Conservation (phyloP, 2,113 vertebrate species). For the Labeo catla region DNA sequence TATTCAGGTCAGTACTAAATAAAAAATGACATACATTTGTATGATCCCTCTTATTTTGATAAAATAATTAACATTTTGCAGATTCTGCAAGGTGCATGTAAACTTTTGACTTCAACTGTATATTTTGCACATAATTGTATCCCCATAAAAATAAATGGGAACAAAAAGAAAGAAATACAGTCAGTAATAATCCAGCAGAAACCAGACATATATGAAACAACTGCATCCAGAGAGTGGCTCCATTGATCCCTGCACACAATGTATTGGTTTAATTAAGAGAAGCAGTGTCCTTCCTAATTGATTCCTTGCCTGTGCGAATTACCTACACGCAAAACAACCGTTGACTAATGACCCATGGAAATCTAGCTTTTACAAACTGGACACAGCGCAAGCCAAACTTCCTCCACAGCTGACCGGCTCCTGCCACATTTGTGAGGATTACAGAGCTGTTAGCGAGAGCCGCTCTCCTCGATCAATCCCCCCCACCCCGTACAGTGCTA, state of each 20-base stretch:
- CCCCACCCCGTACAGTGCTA: constrained; percentile 64
- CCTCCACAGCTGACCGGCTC: constrained; percentile 16
- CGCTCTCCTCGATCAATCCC: constrained; percentile 65
- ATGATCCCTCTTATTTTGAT: too few relatives aligned
- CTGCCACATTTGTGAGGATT: constrained; percentile 15
- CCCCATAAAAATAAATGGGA: neutral
- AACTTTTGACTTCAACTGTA: too few relatives aligned
- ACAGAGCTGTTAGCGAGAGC: constrained; percentile 56
- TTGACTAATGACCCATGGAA: constrained; percentile 63
- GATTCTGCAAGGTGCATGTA: too few relatives aligned
- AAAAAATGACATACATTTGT: too few relatives aligned
- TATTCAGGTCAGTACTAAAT: too few relatives aligned
- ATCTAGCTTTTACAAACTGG: constrained; percentile 59
- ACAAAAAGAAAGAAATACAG: neutral
- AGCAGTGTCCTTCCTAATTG: constrained; percentile 57
- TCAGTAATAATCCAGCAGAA: neutral
- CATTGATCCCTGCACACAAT: constrained; percentile 46
- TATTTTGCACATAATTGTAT: neutral
- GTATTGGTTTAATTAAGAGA: constrained; percentile 69
- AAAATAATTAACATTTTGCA: too few relatives aligned
- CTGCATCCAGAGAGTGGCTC: neutral
- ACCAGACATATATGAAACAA: constrained; percentile 6
- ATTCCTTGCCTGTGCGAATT: constrained; percentile 66
- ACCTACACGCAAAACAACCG: constrained; percentile 61
- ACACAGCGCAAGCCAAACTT: constrained; percentile 29